These are phyloP conservation scores for Pachyuromys duprasi DNA, from an alignment of 2,797 vertebrate species.

Conservation along the genomic window DNA sequence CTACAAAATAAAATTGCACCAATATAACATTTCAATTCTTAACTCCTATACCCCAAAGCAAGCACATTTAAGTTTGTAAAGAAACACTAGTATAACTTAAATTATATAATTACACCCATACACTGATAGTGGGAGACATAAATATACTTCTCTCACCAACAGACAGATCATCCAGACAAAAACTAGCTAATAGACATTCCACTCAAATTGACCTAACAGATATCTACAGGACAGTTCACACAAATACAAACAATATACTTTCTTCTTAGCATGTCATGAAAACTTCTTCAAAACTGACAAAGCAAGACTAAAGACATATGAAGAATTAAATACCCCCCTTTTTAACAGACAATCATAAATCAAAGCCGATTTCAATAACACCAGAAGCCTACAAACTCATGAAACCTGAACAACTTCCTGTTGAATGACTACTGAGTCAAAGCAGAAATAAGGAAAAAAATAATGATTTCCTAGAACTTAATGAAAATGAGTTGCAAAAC, in stretches of 20 bases:
- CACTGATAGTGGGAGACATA: not conserved
- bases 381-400: not conserved
- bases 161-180: not conserved
- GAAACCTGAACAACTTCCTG: not conserved
- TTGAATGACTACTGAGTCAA: not conserved
- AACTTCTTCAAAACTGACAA: not conserved
- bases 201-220: not conserved
- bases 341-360: not conserved
- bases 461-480: too few relatives aligned
- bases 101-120: not conserved
- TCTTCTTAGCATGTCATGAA: not conserved
- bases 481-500: too few relatives aligned
- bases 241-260: not conserved
- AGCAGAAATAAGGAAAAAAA: not conserved
- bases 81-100: not conserved
- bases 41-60: not conserved
- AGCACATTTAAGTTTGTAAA: not conserved
- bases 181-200: not conserved
- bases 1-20: too few relatives aligned
- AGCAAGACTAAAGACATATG: not conserved
- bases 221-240: not conserved
- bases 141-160: not conserved
- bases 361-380: not conserved
- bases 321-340: not conserved
- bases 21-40: not conserved